phyloP scores from a whole-genome alignment of 2,113 vertebrate genomes.

The Tachysurus vachellii region DNA sequence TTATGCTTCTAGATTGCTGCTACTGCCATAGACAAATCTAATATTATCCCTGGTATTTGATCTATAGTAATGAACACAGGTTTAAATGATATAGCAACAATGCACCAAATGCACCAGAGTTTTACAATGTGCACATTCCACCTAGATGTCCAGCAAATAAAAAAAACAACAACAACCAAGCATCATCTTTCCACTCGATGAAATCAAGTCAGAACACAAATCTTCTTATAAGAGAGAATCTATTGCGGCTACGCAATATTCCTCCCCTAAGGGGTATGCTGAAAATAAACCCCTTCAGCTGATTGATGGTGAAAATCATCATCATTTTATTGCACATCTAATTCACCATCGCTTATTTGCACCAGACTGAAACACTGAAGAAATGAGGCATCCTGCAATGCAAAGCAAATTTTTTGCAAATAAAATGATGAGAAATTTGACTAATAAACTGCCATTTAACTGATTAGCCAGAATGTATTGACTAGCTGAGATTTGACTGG shows the following conservation, averaged over 20 bases:
- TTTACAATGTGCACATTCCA: conserved; percentile 1
- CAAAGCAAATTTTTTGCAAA: no score
- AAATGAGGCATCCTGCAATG: background rate
- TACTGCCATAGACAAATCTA: background rate
- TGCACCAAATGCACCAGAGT: background rate
- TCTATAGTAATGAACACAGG: background rate
- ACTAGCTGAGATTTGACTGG: background rate
- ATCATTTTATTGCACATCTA: conserved; percentile 41
- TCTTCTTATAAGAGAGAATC: conserved; percentile 37
- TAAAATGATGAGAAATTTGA: background rate
- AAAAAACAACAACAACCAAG: background rate
- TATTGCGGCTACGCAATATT: conserved; percentile 28
- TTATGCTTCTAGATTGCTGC: background rate
- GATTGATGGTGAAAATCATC: conserved; percentile 47
- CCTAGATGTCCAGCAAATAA: background rate
- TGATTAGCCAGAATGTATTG: background rate
- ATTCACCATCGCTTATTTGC: conserved; percentile 31
- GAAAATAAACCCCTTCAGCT: conserved; percentile 35
- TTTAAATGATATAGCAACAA: background rate
- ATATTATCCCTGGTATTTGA: background rate
- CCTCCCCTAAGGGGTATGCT: conserved; percentile 14
- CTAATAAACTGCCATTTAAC: background rate
- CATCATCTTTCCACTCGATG: conserved; percentile 42
- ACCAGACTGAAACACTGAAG: conserved; percentile 4
- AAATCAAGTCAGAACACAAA: conserved; percentile 35